Conservation (phyloP, 2,797 vertebrate species). For the Diplodus puntazzo region DNA sequence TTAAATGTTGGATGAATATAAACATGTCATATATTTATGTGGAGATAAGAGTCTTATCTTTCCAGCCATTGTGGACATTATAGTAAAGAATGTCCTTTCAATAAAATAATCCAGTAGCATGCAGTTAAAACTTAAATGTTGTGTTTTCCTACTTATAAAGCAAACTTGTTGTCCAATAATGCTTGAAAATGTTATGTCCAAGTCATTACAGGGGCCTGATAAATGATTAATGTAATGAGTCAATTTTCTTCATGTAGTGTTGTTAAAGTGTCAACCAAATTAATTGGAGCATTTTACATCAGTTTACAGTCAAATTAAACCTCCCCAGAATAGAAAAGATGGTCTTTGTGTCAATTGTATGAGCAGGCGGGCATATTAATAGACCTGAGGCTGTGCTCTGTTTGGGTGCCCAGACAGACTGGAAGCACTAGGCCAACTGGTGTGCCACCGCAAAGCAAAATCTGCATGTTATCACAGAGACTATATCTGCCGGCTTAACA, state of each 20-base stretch:
- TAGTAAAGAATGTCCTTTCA: neutral
- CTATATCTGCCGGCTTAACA: conserved; percentile 17
- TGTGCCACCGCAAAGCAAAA: conserved; percentile 8
- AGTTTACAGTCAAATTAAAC: too few relatives aligned
- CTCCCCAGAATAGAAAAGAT: neutral
- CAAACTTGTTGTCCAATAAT: neutral
- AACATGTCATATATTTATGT: neutral
- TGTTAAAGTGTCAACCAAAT: neutral
- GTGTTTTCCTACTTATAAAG: neutral
- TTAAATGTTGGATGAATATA: conserved; percentile 10
- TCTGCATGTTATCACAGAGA: conserved; percentile 14
- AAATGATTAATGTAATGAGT: neutral
- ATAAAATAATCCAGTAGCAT: neutral
- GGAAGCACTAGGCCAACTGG: neutral
- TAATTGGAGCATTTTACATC: neutral
- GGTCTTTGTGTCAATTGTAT: neutral
- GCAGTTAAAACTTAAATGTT: neutral
- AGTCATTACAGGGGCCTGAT: neutral
- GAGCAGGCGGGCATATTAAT: conserved; percentile 14
- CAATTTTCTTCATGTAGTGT: neutral
- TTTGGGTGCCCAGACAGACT: conserved; percentile 23
- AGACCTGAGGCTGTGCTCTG: conserved; percentile 25
- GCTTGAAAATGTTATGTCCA: neutral
- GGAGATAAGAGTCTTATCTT: neutral
- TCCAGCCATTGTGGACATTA: neutral